Conservation (phyloP, 92 coral and sea anemone species). For the Porites lobata region DNA sequence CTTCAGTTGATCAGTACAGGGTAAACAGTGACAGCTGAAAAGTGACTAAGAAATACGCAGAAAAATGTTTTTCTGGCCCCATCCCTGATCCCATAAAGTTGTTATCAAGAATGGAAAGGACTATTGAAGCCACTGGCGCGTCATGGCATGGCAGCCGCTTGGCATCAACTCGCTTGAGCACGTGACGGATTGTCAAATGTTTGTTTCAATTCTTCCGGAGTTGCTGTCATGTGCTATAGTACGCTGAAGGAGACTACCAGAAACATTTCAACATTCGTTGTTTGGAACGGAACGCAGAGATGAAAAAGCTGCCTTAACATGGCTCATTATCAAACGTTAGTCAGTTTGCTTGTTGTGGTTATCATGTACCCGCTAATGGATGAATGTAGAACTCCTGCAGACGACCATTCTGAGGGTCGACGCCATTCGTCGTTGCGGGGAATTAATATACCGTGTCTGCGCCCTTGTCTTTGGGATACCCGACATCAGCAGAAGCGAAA, state of each 20-base stretch:
- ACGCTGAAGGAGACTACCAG: not conserved
- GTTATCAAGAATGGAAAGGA: too few relatives aligned
- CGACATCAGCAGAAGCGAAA: constrained; percentile 4
- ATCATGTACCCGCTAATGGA: not conserved
- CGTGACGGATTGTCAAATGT: constrained; percentile 13
- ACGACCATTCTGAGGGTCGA: not conserved
- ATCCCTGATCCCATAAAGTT: too few relatives aligned
- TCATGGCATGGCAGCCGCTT: too few relatives aligned
- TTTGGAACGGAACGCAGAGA: not conserved
- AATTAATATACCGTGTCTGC: constrained; percentile 1
- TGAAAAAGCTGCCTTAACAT: not conserved
- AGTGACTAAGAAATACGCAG: too few relatives aligned
- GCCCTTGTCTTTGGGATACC: not conserved
- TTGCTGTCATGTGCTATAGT: constrained; percentile 8
- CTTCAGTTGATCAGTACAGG: too few relatives aligned
- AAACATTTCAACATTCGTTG: not conserved
- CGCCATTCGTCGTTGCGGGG: not conserved
- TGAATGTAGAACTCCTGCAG: constrained; percentile 15
- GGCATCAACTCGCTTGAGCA: not conserved
- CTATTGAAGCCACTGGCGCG: too few relatives aligned
- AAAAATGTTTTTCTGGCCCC: too few relatives aligned
- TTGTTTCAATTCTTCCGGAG: constrained; percentile 6
- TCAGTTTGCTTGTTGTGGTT: not conserved
- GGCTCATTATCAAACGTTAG: not conserved
- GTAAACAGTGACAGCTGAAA: too few relatives aligned